Evolutionary conservation across 2,888 invertebrate species (phyloP).

Genomic region (Sminthurinus aureus): DNA sequence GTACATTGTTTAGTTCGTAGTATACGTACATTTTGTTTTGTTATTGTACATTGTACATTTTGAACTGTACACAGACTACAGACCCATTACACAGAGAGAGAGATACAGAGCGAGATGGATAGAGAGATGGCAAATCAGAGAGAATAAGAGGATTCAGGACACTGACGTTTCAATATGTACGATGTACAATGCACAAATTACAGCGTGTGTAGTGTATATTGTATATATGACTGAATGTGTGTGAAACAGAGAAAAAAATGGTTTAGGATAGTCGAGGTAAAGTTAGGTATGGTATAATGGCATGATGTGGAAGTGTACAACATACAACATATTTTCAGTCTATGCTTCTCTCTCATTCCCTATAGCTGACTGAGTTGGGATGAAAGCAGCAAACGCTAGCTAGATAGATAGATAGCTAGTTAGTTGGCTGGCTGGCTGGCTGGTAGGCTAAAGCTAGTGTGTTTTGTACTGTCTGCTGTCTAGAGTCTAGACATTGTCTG

Average conservation of each 20-base stretch:
- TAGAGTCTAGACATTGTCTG: constrained; percentile 54
- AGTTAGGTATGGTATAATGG: not conserved
- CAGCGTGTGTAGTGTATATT: not conserved
- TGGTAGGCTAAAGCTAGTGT: constrained; percentile 4
- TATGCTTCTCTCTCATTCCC: not conserved
- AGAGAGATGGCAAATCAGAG: not conserved
- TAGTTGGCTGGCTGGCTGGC: not conserved
- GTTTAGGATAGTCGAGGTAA: not conserved
- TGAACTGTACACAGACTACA: too few species aligned
- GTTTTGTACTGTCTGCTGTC: constrained; percentile 32
- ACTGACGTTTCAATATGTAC: not conserved
- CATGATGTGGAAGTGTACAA: too few species aligned
- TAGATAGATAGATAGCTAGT: not conserved
- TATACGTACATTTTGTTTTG: not conserved
- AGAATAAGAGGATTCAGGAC: not conserved
- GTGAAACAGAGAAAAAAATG: not conserved
- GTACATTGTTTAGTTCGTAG: not conserved
- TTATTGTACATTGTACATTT: too few species aligned
- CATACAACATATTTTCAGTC: not conserved
- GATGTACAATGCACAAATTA: not conserved
- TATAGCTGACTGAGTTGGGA: not conserved
- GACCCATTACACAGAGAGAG: too few species aligned
- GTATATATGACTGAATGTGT: not conserved
- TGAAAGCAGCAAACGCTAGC: too few species aligned
- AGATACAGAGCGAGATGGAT: too few species aligned